phyloP scores from a whole-genome alignment of 2,888 invertebrate species.

The Ellobium chinense region DNA sequence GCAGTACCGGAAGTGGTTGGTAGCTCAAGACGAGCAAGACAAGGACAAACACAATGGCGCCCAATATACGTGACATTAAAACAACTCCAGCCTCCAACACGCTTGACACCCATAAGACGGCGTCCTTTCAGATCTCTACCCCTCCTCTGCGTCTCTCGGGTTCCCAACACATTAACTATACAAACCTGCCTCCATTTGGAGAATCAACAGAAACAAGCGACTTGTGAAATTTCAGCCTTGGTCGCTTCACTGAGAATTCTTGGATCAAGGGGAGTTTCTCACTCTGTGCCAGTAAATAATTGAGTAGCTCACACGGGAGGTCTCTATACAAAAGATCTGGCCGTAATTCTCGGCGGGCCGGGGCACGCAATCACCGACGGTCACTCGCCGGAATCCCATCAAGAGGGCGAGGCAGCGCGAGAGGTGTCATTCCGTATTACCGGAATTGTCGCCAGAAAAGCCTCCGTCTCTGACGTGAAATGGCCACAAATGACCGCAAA shows the following conservation, averaged over 20 bases:
- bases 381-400: conserved; percentile 39
- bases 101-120: no score
- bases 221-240: not conserved
- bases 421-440: conserved; percentile 39
- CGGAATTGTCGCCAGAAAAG: conserved; percentile 40
- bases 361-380: conserved; percentile 36
- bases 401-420: conserved; percentile 24
- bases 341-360: conserved; percentile 20
- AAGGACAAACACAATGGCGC: no score
- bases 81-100: no score
- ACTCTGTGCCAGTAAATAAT: conserved; percentile 29
- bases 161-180: not conserved
- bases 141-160: not conserved
- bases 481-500: conserved; percentile 45
- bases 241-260: not conserved
- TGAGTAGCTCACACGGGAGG: conserved; percentile 26
- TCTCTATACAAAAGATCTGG: conserved; percentile 35
- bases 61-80: no score
- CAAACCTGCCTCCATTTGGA: not conserved
- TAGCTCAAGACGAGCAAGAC: no score
- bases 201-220: conserved; percentile 3
- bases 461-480: conserved; percentile 34
- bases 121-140: no score
- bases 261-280: not conserved
- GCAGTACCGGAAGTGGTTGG: no score